Percentiles rank a stretch among this genome's conserved stretches.
These are phyloP conservation scores for Tragelaphus strepsiceros DNA, from an alignment of 2,113 vertebrate species.

Conservation along the genomic window DNA sequence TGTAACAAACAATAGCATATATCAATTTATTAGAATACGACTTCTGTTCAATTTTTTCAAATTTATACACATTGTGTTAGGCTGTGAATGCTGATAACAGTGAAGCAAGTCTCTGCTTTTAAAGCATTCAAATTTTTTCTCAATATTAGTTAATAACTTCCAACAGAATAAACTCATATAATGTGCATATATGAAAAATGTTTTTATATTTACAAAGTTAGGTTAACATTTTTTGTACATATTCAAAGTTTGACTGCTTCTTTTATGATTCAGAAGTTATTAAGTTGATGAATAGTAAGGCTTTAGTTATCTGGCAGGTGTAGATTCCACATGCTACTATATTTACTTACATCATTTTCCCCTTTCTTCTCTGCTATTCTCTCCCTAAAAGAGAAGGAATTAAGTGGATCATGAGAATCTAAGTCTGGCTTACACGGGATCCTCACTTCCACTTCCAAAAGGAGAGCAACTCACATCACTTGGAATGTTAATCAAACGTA, in stretches of 20 bases:
- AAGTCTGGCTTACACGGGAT: not conserved
- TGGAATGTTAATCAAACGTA: not conserved
- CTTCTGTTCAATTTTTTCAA: not conserved
- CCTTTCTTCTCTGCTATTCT: not conserved
- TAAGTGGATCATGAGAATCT: not conserved
- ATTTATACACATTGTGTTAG: not conserved
- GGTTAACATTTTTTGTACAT: not conserved
- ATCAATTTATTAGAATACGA: not conserved
- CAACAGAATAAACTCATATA: not conserved
- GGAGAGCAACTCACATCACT: not conserved
- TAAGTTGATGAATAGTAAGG: not conserved
- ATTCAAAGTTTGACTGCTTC: not conserved
- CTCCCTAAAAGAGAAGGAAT: not conserved
- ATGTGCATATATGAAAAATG: not conserved
- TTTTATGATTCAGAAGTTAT: not conserved
- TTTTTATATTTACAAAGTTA: not conserved
- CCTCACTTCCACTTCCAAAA: constrained; percentile 36
- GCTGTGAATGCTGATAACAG: not conserved
- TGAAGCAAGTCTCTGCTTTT: not conserved
- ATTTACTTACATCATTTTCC: constrained; percentile 8
- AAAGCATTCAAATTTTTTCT: not conserved
- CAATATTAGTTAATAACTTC: not conserved
- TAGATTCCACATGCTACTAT: not conserved
- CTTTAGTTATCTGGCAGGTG: not conserved
- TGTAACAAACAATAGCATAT: not conserved